A percentile compares a stretch with the other conserved stretches of the same genome.
These are phyloP conservation scores for Brachyistius frenatus DNA, from an alignment of 2,113 vertebrate genomes.

Conservation along the genomic window DNA sequence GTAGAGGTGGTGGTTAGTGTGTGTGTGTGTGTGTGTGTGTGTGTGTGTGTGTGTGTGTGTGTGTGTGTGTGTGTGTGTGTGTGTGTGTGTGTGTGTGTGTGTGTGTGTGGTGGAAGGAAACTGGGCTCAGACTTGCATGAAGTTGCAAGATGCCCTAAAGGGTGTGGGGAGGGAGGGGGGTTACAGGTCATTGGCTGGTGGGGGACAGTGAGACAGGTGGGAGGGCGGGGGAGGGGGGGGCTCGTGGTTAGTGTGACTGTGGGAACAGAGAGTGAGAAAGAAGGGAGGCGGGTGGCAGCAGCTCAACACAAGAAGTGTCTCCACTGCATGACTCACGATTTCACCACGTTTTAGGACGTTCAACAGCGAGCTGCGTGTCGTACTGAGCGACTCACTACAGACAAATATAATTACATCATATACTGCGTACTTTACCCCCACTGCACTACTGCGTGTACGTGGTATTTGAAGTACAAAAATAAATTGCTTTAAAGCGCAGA, in stretches of 20 bases:
- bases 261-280: conserved; percentile 63
- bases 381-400: not conserved
- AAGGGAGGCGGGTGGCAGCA: conserved; percentile 56
- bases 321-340: conserved; percentile 70
- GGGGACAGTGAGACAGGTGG: not conserved
- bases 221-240: not conserved
- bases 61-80: not conserved
- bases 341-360: conserved; percentile 11
- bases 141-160: not conserved
- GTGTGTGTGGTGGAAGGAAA: conserved; percentile 18
- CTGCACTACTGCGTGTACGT: too few relatives aligned
- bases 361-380: not conserved
- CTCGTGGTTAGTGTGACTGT: conserved; percentile 15
- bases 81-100: conserved; percentile 1
- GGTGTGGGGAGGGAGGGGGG: not conserved
- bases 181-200: not conserved
- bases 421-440: not conserved
- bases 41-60: not conserved
- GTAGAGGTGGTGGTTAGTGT: conserved; percentile 1
- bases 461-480: too few relatives aligned
- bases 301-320: conserved; percentile 53
- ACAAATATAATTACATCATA: not conserved
- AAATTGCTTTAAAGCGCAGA: too few relatives aligned
- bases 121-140: conserved; percentile 2
- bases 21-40: not conserved